phyloP scores from a whole-genome alignment of 64 coral and sea anemone species.

The Stylophora pistillata region DNA sequence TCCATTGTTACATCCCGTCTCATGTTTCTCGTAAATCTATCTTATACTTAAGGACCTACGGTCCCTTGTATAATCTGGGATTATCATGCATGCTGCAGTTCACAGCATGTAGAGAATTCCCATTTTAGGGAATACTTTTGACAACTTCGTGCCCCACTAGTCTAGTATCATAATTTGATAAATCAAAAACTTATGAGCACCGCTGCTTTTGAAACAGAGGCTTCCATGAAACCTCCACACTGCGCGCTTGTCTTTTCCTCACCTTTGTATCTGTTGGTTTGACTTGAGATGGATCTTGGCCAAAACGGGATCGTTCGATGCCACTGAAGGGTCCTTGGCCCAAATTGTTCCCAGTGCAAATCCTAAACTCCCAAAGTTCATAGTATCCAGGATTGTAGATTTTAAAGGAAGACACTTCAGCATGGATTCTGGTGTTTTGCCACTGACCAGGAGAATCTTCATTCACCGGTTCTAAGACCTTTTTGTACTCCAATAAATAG shows the following conservation, averaged over 20 bases:
- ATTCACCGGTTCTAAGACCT: too few species aligned
- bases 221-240: constrained; percentile 65
- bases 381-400: constrained; percentile 67
- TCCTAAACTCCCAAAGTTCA: constrained; percentile 66
- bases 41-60: too few species aligned
- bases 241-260: constrained; percentile 39
- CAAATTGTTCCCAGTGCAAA: constrained; percentile 44
- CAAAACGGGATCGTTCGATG: constrained; percentile 36
- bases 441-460: neutral
- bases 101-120: too few species aligned
- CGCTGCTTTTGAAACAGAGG: too few species aligned
- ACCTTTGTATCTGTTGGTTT: constrained; percentile 28
- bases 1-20: too few species aligned
- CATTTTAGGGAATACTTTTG: too few species aligned
- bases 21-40: too few species aligned
- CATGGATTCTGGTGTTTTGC: neutral
- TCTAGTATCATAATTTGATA: too few species aligned
- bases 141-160: too few species aligned
- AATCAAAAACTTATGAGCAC: too few species aligned
- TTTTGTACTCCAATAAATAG: constrained; percentile 47
- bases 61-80: too few species aligned
- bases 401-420: neutral
- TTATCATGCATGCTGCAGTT: too few species aligned
- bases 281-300: constrained; percentile 58
- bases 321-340: constrained; percentile 50